Evolutionary conservation across 2,888 invertebrate genomes (phyloP).

Genomic region (Drosophila ezoana): DNA sequence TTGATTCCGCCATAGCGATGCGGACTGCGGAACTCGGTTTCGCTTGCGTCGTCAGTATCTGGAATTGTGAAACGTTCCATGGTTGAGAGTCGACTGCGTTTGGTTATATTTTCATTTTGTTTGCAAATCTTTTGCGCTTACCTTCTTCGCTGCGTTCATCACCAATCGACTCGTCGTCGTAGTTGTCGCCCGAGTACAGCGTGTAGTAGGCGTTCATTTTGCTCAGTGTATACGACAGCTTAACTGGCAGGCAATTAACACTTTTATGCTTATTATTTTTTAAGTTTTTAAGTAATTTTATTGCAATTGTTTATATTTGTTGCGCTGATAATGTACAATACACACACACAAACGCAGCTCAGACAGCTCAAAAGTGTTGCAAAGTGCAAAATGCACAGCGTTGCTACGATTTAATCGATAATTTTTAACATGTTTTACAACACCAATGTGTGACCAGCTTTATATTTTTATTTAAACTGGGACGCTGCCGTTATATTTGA

Average conservation of each 20-base stretch:
- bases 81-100: conserved; percentile 23
- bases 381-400: conserved; percentile 10
- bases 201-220: conserved; percentile 62
- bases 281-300: conserved; percentile 1
- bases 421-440: background rate
- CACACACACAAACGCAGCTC: conserved; percentile 33
- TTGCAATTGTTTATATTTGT: conserved; percentile 50
- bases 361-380: conserved; percentile 20
- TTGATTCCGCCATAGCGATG: conserved; percentile 72
- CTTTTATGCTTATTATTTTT: background rate
- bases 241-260: background rate
- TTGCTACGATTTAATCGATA: conserved; percentile 7
- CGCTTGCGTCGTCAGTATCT: conserved; percentile 99
- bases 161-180: conserved; percentile 71
- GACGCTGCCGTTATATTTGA: background rate
- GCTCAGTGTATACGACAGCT: background rate
- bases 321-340: conserved; percentile 18
- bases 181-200: conserved; percentile 58
- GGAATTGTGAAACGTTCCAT: conserved; percentile 37
- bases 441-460: conserved; percentile 14
- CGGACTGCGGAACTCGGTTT: conserved; percentile 93
- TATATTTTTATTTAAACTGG: background rate
- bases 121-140: conserved; percentile 28
- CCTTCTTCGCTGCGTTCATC: conserved; percentile 75
- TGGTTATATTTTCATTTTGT: background rate